phyloP scores from a whole-genome alignment of 2,113 vertebrate genomes.

The Eptesicus fuscus region DNA sequence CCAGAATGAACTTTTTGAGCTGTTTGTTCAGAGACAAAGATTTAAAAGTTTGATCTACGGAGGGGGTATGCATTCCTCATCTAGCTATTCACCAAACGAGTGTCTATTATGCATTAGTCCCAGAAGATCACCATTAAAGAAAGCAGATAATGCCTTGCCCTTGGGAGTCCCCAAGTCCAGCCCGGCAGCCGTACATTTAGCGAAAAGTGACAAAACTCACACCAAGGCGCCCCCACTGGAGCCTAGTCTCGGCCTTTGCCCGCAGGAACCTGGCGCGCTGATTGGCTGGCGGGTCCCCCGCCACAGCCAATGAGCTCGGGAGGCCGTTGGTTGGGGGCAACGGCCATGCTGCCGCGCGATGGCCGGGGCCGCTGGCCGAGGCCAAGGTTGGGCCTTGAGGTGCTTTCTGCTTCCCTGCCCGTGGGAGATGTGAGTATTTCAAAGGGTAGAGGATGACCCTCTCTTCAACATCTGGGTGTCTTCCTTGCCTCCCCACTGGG shows the following conservation, averaged over 20 bases:
- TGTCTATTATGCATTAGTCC: not conserved
- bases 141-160: not conserved
- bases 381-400: not conserved
- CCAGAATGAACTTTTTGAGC: not conserved
- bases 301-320: not conserved
- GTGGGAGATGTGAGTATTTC: slow-evolving; percentile 59
- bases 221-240: accelerated
- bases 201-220: not conserved
- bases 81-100: not conserved
- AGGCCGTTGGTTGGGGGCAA: slow-evolving; percentile 26
- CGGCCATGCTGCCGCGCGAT: slow-evolving; percentile 38
- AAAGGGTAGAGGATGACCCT: not conserved
- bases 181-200: not conserved
- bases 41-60: not conserved
- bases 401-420: not conserved
- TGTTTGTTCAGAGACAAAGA: not conserved
- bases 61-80: not conserved
- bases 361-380: not conserved
- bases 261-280: not conserved
- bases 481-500: not conserved
- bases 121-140: not conserved
- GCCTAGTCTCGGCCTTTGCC: accelerated
- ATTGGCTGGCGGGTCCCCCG: slow-evolving; percentile 26
- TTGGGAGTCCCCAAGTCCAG: not conserved
- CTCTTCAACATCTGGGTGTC: not conserved